phyloP scores from a whole-genome alignment of 1,140 invertebrate species.

The Pseudachorutes palmiensis region DNA sequence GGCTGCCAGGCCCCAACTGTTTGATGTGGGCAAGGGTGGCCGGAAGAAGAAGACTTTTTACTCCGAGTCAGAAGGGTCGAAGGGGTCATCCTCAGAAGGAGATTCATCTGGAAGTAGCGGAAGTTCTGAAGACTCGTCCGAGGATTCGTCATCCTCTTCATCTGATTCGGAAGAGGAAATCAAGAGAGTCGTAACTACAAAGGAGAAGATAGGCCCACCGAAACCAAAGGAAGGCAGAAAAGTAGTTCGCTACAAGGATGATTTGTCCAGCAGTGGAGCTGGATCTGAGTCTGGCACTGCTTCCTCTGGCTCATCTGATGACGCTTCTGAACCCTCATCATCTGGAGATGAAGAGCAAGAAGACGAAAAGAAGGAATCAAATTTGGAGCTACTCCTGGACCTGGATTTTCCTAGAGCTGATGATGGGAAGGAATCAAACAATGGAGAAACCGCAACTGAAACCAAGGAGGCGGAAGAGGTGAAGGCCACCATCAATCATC shows the following conservation, averaged over 20 bases:
- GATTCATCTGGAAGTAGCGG: constrained; percentile 14
- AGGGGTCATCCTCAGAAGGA: constrained; percentile 32
- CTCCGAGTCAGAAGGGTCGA: constrained; percentile 45
- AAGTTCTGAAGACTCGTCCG: constrained; percentile 21
- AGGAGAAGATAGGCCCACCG: not conserved
- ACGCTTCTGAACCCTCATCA: constrained; percentile 15
- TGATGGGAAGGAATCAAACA: not conserved
- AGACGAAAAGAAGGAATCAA: constrained; percentile 46
- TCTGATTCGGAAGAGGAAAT: constrained; percentile 24
- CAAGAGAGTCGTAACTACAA: not conserved
- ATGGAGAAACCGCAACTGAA: not conserved
- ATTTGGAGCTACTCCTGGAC: constrained; percentile 74
- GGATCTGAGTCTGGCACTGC: constrained; percentile 38
- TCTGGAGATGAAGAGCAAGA: constrained; percentile 41
- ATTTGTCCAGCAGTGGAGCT: constrained; percentile 12
- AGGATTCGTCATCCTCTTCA: constrained; percentile 40
- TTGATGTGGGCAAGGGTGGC: constrained; percentile 12
- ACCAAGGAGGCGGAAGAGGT: no score
- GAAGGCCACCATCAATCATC: no score
- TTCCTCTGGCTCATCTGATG: constrained; percentile 13
- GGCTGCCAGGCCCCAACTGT: not conserved
- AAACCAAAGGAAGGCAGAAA: not conserved
- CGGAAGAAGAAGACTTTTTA: constrained; percentile 49
- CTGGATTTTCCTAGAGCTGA: constrained; percentile 48
- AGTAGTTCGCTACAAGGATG: not conserved